A percentile compares a stretch with the other conserved stretches of the same genome.
Conservation (phyloP, 2,113 vertebrate species). For the Alaudala cheleensis region DNA sequence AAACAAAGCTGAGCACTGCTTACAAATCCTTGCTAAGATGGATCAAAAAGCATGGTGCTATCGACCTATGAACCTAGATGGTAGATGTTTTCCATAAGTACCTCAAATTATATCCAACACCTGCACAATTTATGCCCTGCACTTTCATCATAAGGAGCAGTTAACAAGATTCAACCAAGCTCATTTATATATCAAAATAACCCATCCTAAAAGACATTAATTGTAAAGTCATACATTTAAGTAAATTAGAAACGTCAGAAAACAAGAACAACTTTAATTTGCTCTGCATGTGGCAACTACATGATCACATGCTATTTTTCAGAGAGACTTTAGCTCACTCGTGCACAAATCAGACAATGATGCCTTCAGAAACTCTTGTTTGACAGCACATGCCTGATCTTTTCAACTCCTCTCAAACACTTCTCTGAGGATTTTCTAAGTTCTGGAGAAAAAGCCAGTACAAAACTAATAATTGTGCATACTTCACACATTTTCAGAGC, state of each 20-base stretch:
- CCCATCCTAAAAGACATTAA: background rate
- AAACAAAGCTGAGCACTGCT: slow-evolving; percentile 34
- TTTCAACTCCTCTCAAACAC: background rate
- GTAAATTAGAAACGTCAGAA: background rate
- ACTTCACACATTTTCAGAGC: background rate
- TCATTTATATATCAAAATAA: background rate
- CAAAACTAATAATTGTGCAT: background rate
- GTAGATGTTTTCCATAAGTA: background rate
- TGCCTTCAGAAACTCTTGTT: background rate
- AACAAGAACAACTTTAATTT: background rate
- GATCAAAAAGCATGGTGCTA: background rate
- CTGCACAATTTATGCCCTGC: background rate
- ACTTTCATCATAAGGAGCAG: background rate
- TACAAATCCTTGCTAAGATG: background rate
- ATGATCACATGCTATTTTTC: background rate
- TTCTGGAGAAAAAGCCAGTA: background rate
- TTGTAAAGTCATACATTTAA: background rate
- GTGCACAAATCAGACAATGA: background rate
- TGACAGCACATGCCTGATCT: background rate
- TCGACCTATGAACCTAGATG: background rate
- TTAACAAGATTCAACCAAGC: background rate
- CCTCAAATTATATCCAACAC: background rate
- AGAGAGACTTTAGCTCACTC: background rate
- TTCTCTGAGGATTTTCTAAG: background rate
- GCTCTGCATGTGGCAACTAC: background rate